Evolutionary conservation across 2,888 invertebrate species (phyloP).

Genomic region (Acronicta aceris): DNA sequence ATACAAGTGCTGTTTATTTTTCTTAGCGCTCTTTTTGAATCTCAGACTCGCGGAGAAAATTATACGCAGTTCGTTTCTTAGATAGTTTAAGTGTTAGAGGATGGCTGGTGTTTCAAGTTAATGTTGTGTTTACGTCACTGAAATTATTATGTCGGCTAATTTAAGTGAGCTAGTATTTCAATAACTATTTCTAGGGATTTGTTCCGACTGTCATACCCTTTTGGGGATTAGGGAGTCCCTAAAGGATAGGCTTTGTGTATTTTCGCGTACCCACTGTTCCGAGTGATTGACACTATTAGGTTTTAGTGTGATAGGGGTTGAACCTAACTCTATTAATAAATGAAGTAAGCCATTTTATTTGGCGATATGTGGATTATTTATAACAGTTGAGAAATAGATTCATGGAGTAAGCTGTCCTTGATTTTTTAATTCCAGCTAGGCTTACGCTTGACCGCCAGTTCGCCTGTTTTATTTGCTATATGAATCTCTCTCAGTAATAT

Average conservation of each 20-base stretch:
- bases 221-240: slow-evolving; percentile 23
- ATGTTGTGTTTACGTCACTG: slow-evolving; percentile 48
- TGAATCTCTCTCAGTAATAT: too few relatives aligned
- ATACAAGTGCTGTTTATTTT: slow-evolving; percentile 85
- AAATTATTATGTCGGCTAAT: slow-evolving; percentile 34
- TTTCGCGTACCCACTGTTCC: slow-evolving; percentile 1
- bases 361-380: neutral
- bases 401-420: too few relatives aligned
- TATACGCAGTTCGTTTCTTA: slow-evolving; percentile 76
- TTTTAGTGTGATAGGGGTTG: slow-evolving; percentile 17
- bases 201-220: slow-evolving; percentile 18
- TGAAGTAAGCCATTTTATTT: neutral
- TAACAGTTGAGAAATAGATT: neutral
- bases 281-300: slow-evolving; percentile 35
- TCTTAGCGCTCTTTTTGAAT: slow-evolving; percentile 78
- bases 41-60: slow-evolving; percentile 72
- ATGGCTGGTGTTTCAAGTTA: slow-evolving; percentile 49
- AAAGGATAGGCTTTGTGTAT: slow-evolving; percentile 17
- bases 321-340: slow-evolving; percentile 12
- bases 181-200: slow-evolving; percentile 3
- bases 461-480: too few relatives aligned
- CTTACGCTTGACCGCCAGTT: too few relatives aligned
- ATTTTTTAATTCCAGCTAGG: too few relatives aligned
- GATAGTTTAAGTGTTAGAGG: slow-evolving; percentile 69
- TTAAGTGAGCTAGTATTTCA: slow-evolving; percentile 5